Conservation (phyloP, 2,888 invertebrate genomes). For the Sialis lutaria region DNA sequence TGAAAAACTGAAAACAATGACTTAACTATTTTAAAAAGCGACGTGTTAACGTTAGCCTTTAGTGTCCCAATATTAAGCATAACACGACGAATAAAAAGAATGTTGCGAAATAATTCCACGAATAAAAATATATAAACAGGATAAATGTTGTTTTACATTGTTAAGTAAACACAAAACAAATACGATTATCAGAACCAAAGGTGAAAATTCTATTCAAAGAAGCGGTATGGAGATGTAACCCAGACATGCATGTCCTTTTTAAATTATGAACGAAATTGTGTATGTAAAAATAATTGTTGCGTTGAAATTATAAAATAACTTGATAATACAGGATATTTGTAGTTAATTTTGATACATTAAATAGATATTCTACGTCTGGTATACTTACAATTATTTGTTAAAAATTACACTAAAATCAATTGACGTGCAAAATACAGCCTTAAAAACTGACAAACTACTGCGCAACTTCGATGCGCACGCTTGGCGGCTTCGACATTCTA, state of each 20-base stretch:
- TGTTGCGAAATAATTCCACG: no score
- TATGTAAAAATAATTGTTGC: not conserved
- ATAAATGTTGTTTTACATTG: no score
- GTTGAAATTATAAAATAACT: not conserved
- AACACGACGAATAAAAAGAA: no score
- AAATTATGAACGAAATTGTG: no score
- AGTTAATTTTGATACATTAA: not conserved
- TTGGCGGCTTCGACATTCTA: constrained; percentile 1
- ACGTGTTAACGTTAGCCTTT: not conserved
- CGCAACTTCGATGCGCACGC: constrained; percentile 3
- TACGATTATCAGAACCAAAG: no score
- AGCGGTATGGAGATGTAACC: no score
- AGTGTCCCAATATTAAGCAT: not conserved
- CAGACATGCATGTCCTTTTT: not conserved
- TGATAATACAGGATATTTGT: not conserved
- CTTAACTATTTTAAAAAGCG: no score
- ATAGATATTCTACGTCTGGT: not conserved
- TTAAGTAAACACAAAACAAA: no score
- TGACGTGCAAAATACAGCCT: constrained; percentile 3
- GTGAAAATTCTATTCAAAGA: not conserved
- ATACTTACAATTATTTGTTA: not conserved
- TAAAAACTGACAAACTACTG: constrained; percentile 3
- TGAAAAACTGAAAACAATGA: no score
- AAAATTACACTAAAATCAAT: not conserved
- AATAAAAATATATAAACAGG: no score